Percentiles rank a stretch among this genome's conserved stretches.
Evolutionary conservation across 2,113 vertebrate genomes (phyloP).

Genomic region (Myiagra hebetior): DNA sequence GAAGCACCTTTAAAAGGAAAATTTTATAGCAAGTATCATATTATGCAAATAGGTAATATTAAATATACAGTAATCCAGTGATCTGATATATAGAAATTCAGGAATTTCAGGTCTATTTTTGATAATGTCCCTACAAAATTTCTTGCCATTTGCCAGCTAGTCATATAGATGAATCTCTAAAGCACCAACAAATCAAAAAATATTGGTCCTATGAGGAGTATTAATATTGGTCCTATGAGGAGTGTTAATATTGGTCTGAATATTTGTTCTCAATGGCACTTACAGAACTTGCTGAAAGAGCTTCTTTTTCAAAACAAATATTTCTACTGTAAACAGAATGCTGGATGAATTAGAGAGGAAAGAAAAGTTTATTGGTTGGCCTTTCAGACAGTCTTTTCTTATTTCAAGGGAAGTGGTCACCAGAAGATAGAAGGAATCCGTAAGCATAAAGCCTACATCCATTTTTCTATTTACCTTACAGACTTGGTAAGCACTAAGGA

Average conservation of each 20-base stretch:
- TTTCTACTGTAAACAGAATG: not conserved
- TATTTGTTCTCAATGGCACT: not conserved
- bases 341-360: not conserved
- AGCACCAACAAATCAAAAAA: not conserved
- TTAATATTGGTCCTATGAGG: not conserved
- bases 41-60: not conserved
- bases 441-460: not conserved
- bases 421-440: not conserved
- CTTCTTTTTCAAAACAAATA: not conserved
- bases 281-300: not conserved
- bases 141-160: not conserved
- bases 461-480: not conserved
- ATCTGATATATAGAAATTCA: not conserved
- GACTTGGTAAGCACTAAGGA: not conserved
- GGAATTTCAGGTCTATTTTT: not conserved
- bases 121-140: not conserved
- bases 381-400: not conserved
- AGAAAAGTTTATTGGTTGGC: not conserved
- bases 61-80: not conserved
- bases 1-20: not conserved
- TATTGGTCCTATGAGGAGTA: no score
- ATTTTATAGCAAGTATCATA: not conserved
- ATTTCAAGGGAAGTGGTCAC: not conserved
- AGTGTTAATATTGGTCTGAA: not conserved
- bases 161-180: not conserved